These are phyloP conservation scores for Hecatera dysodea DNA, from an alignment of 2,888 invertebrate genomes.

Conservation along the genomic window DNA sequence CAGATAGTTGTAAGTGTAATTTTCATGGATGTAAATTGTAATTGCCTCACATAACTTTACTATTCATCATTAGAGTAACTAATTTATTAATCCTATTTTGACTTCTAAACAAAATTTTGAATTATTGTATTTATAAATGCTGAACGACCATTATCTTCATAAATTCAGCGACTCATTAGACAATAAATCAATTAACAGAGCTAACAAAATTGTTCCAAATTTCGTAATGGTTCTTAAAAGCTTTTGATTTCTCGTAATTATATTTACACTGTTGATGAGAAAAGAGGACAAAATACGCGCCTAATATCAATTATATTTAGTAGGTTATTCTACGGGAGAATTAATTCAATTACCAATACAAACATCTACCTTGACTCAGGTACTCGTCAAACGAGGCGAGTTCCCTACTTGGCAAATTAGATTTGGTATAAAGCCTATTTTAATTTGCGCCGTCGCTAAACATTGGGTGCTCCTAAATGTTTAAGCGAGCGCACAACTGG, in stretches of 20 bases:
- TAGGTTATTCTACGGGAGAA: conserved; percentile 82
- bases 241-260: conserved; percentile 66
- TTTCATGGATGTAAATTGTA: too few relatives aligned
- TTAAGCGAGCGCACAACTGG: conserved; percentile 85
- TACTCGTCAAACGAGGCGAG: conserved; percentile 81
- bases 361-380: conserved; percentile 82
- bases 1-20: too few relatives aligned
- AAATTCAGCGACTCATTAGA: conserved; percentile 18
- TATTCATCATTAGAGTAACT: too few relatives aligned
- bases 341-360: conserved; percentile 89
- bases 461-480: conserved; percentile 88
- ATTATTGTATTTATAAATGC: background rate
- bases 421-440: conserved; percentile 90
- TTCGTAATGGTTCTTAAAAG: conserved; percentile 62
- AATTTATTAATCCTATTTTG: background rate
- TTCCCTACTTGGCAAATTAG: conserved; percentile 89
- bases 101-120: too few relatives aligned
- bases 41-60: too few relatives aligned
- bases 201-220: conserved; percentile 49
- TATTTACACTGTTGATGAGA: conserved; percentile 64
- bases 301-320: conserved; percentile 73
- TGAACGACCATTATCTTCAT: background rate
- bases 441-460: conserved; percentile 89
- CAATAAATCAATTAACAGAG: conserved; percentile 41
- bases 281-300: conserved; percentile 65